These are phyloP conservation scores for Trachelus stipa DNA, from an alignment of 2,888 invertebrate species.

Conservation along the genomic window DNA sequence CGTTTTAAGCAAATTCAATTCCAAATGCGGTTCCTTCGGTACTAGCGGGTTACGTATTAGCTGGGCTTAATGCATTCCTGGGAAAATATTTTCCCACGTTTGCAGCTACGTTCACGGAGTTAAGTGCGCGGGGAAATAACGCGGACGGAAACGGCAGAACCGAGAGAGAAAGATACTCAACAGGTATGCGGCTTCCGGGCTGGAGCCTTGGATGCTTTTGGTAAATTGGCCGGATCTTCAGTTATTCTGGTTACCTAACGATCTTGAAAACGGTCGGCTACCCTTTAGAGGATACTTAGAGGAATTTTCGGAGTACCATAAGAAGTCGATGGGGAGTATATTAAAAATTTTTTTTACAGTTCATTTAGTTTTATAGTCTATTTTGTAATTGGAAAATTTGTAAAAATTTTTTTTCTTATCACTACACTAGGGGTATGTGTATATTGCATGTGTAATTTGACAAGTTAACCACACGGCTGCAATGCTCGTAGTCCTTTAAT, in stretches of 20 bases:
- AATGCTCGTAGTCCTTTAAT: not conserved
- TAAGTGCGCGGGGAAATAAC: not conserved
- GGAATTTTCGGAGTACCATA: not conserved
- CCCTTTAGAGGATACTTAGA: not conserved
- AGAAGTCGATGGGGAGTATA: not conserved
- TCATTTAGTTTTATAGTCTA: too few relatives aligned
- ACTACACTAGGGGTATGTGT: too few relatives aligned
- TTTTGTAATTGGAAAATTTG: too few relatives aligned
- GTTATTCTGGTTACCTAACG: slow-evolving; percentile 9
- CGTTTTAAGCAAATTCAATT: not conserved
- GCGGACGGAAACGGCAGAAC: not conserved
- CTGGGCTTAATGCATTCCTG: not conserved
- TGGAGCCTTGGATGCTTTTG: not conserved
- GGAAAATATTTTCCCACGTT: not conserved
- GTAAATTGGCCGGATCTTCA: slow-evolving; percentile 32
- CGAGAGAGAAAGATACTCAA: not conserved
- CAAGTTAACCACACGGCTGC: too few relatives aligned
- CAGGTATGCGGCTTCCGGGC: not conserved
- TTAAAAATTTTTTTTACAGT: not conserved
- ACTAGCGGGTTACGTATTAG: not conserved
- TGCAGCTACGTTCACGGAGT: not conserved
- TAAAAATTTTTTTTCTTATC: too few relatives aligned
- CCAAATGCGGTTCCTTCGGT: not conserved
- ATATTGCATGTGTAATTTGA: too few relatives aligned
- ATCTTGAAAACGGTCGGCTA: not conserved